Conservation (phyloP, 1,140 invertebrate genomes). For the Microplitis demolitor region DNA sequence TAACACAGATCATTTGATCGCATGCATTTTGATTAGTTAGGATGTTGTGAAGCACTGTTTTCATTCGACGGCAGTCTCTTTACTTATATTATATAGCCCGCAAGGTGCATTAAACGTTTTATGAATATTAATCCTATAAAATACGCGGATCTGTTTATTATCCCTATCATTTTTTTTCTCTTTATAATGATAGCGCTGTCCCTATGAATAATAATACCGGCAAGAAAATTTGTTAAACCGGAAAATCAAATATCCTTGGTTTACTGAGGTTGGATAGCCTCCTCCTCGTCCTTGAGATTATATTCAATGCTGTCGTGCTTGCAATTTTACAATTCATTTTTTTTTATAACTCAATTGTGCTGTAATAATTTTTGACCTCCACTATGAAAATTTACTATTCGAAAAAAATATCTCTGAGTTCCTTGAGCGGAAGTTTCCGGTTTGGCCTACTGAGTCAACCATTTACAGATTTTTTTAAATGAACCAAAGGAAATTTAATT, state of each 20-base stretch:
- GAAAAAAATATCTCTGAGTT: too few species aligned
- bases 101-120: not conserved
- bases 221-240: not conserved
- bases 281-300: constrained; percentile 1
- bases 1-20: constrained; percentile 55
- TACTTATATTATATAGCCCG: not conserved
- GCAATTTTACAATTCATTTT: too few species aligned
- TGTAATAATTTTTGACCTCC: too few species aligned
- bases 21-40: constrained; percentile 53
- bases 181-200: constrained; percentile 19
- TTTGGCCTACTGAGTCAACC: too few species aligned
- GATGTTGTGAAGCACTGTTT: constrained; percentile 8
- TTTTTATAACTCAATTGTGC: too few species aligned
- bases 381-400: too few species aligned
- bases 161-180: too few species aligned
- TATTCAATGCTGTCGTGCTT: too few species aligned
- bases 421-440: too few species aligned
- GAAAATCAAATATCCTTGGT: constrained; percentile 9
- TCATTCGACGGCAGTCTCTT: not conserved
- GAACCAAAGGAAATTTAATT: too few species aligned
- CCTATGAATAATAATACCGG: constrained; percentile 37
- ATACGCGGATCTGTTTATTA: too few species aligned
- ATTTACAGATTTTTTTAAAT: too few species aligned
- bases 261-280: constrained; percentile 31
- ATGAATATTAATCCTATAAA: constrained; percentile 48